These are phyloP conservation scores for Rhipidura dahli DNA, from an alignment of 2,113 vertebrate genomes.

Conservation along the genomic window DNA sequence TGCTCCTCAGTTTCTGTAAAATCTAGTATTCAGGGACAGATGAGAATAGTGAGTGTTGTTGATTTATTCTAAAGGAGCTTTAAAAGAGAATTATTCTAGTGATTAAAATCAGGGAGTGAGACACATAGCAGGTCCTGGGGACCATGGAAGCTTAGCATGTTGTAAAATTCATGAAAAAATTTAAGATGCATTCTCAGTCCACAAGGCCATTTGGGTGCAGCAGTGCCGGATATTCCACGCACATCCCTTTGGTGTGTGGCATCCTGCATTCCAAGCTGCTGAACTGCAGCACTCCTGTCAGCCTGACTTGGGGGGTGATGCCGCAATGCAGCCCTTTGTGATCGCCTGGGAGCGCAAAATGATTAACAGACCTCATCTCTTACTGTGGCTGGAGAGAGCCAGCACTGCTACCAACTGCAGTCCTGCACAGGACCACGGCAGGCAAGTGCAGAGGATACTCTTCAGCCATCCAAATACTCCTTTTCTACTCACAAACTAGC, in stretches of 20 bases:
- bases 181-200: neutral
- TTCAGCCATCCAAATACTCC: neutral
- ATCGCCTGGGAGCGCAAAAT: neutral
- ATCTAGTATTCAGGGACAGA: neutral
- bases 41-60: neutral
- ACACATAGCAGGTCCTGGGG: fast-evolving
- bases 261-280: neutral
- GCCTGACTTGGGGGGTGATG: neutral
- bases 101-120: neutral
- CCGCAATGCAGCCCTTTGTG: neutral
- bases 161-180: neutral
- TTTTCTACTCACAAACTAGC: neutral
- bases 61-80: neutral
- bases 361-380: neutral
- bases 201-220: neutral
- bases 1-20: neutral
- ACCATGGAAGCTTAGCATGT: neutral
- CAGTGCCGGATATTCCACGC: fast-evolving
- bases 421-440: neutral
- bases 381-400: neutral
- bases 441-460: neutral
- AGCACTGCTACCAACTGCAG: neutral
- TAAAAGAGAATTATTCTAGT: neutral
- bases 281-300: neutral
- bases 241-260: neutral